Evolutionary conservation across 1,140 invertebrate genomes (phyloP), one percentile per base, ranked within the genome.

Genomic region (Acromyrmex heyeri): DNA sequence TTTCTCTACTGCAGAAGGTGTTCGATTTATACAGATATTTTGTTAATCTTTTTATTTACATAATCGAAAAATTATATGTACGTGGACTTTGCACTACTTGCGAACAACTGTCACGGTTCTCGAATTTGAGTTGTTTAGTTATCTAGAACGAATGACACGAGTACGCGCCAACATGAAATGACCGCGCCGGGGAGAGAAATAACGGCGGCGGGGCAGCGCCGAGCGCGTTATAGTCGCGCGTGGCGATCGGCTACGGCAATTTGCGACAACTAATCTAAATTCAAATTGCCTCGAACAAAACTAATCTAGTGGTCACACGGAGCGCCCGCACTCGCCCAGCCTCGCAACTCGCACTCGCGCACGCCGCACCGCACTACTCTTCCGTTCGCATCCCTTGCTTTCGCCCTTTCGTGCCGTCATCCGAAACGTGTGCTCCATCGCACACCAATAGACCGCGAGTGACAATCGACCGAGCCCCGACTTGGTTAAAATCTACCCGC

Each of bases 251-350:
- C 87, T 86, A 87, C 91, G 90, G 91, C 93, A 94, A 95, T 94
- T 93, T 94, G 93, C 91, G 92, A 94, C 93, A 94, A 94, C 93
- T 95, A 95, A 95, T 95, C 93, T 95, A 95, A 95, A 95, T 95
- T 95, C 94, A 95, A 95, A 95, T 95, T 93, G 92, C 91, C 90
- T 94, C 92, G 92, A 94, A 94, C 94, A 94, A 95, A 94, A 94
- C 93, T 95, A 94, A 95, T 94, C 93, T 94, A 90, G 92, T 86
- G 91, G 91, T 92, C 89, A 92, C 89, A 87, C 87, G 55, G 65
- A 86, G 73, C 89, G 73, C 59, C 82, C 77, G 72, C 75, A 76
- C 62, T 70, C 30, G 73, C 67, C 62, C 85, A 27, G 53, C 48
- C 48, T 85, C 61, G 76, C 76, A 79, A 65, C 76, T 79, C 61